phyloP scores from a whole-genome alignment of 2,113 vertebrate genomes.

The Eptesicus fuscus region DNA sequence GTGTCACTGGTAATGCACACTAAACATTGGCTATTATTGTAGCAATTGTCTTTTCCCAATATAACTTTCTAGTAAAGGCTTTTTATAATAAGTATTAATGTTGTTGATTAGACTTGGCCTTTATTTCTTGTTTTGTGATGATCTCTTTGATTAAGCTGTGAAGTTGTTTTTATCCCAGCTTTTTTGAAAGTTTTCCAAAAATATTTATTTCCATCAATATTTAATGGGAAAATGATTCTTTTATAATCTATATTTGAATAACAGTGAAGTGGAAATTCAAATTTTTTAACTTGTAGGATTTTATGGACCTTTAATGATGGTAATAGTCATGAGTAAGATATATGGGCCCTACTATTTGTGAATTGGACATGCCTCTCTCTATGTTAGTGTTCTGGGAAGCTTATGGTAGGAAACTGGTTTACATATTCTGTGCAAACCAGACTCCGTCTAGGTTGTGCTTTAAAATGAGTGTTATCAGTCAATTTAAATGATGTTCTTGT shows the following conservation, averaged over 20 bases:
- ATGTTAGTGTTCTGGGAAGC: not conserved
- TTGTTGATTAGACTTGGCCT: not conserved
- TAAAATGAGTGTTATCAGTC: not conserved
- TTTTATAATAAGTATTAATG: not conserved
- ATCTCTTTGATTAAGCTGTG: not conserved
- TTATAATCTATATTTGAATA: not conserved
- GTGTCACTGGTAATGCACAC: not conserved
- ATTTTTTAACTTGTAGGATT: not conserved
- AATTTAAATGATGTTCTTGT: not conserved
- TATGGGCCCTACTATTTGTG: not conserved
- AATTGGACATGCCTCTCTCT: not conserved
- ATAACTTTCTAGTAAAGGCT: not conserved
- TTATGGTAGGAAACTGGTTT: not conserved
- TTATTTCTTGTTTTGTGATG: not conserved
- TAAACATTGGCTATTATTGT: not conserved
- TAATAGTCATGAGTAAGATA: not conserved
- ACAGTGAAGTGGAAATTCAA: not conserved
- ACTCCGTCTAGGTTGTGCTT: not conserved
- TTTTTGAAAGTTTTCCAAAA: not conserved
- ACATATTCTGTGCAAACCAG: not conserved
- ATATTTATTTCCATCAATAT: not conserved
- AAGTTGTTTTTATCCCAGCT: constrained; percentile 7
- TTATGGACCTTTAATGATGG: not conserved
- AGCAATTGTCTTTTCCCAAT: not conserved
- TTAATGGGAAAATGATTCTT: not conserved